Evolutionary conservation across 2,888 invertebrate species (phyloP).

Genomic region (Acanthosoma haemorrhoidale): DNA sequence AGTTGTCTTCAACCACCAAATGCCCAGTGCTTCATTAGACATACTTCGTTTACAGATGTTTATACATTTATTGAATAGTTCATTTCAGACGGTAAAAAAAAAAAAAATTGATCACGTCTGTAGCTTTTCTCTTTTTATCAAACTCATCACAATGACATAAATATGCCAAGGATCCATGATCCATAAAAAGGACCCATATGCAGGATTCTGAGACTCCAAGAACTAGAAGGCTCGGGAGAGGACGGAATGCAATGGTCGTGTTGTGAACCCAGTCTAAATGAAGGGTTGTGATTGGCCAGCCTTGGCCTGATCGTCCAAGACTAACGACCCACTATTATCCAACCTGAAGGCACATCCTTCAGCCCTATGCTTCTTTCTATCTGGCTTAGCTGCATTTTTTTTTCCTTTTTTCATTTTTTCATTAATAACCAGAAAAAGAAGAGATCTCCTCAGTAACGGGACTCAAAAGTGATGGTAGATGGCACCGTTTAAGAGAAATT

Average conservation of each 20-base stretch:
- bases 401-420: neutral
- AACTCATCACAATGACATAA: no score
- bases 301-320: neutral
- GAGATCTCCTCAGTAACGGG: neutral
- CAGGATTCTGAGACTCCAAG: neutral
- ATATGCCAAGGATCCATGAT: no score
- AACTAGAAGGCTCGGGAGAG: neutral
- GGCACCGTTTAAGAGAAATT: no score
- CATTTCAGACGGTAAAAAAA: no score
- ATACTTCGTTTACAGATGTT: no score
- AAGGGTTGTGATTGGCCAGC: constrained; percentile 14
- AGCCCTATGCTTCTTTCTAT: constrained; percentile 8
- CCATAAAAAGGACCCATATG: no score
- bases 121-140: no score
- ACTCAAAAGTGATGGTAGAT: no score
- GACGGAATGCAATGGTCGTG: constrained; percentile 12
- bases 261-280: constrained; percentile 5
- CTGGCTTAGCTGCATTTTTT: neutral
- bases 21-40: no score
- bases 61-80: no score
- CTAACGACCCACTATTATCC: constrained; percentile 11
- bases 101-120: no score
- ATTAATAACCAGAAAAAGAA: constrained; percentile 10
- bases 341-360: constrained; percentile 5
- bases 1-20: no score